Percentiles rank a stretch among this genome's conserved stretches.
Evolutionary conservation across 2,797 vertebrate genomes (phyloP).

Genomic region (Anguilla pacifica): DNA sequence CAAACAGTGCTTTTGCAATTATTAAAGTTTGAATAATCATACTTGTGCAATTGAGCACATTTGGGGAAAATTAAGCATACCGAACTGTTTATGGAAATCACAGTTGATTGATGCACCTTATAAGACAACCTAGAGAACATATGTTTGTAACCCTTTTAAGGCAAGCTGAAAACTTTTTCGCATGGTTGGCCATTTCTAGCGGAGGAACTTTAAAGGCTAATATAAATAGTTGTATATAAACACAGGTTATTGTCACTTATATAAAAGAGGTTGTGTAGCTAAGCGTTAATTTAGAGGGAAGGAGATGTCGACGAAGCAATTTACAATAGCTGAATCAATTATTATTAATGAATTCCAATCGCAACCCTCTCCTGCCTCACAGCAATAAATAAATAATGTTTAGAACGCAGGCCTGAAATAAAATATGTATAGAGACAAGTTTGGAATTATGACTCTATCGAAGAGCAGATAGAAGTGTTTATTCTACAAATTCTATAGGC

Average conservation of each 20-base stretch:
- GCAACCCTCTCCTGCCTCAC: conserved; percentile 60
- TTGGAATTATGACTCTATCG: conserved; percentile 2
- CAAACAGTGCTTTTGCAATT: neutral
- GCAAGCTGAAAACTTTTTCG: neutral
- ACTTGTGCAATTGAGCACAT: neutral
- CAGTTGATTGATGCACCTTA: neutral
- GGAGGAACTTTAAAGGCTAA: neutral
- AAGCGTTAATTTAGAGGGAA: conserved; percentile 35
- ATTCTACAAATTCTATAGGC: neutral
- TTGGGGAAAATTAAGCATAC: neutral
- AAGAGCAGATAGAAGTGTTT: neutral
- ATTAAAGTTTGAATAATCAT: neutral
- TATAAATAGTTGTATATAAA: neutral
- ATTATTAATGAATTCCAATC: conserved; percentile 73
- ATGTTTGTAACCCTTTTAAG: neutral
- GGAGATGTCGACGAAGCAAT: conserved; percentile 40
- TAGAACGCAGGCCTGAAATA: conserved; percentile 71
- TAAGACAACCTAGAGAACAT: neutral
- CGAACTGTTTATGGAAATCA: neutral
- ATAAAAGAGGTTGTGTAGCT: conserved; percentile 59
- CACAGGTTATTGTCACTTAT: conserved; percentile 46
- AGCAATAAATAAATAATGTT: conserved; percentile 73
- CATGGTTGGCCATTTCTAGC: neutral
- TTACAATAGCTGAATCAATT: conserved; percentile 12
- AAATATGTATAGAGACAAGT: conserved; percentile 57